Percentiles rank a stretch among this genome's conserved stretches.
These are phyloP conservation scores for Triplophysa rosa DNA, from an alignment of 2,113 vertebrate species.

Conservation along the genomic window DNA sequence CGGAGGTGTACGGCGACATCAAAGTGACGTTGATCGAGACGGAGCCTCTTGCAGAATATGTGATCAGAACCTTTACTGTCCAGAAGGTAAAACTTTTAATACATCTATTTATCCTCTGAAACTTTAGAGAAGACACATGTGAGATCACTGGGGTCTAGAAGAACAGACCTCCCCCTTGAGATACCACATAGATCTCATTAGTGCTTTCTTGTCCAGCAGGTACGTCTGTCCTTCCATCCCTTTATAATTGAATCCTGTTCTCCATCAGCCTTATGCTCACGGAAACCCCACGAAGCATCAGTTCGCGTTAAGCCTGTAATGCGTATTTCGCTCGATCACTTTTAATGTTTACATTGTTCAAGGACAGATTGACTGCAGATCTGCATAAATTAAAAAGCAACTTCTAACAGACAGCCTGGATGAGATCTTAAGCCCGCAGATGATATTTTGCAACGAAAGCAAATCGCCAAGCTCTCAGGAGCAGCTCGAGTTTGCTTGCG, in stretches of 20 bases:
- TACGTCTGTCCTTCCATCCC: no score
- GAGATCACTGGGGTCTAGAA: no score
- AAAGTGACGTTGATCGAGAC: conserved; percentile 97
- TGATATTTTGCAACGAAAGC: conserved; percentile 11
- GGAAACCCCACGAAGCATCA: not conserved
- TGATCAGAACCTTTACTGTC: conserved; percentile 95
- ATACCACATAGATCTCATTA: no score
- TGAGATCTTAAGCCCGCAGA: conserved; percentile 4
- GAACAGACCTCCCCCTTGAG: no score
- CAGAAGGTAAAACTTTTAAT: conserved; percentile 82
- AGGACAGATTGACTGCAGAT: not conserved
- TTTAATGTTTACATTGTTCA: not conserved
- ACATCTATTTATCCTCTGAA: no score
- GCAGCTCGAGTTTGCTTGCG: conserved; percentile 22
- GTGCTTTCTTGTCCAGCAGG: no score
- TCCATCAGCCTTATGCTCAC: not conserved
- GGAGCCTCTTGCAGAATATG: conserved; percentile 92
- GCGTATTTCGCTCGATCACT: not conserved
- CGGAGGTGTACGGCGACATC: conserved; percentile 93
- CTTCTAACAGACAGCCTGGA: not conserved
- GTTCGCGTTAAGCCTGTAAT: conserved; percentile 1
- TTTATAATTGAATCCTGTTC: no score
- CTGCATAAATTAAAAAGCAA: not conserved
- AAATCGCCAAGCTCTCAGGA: conserved; percentile 1
- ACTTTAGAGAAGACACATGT: no score